Percentiles rank a stretch among this genome's conserved stretches.
phyloP scores from a whole-genome alignment of 2,113 vertebrate genomes.

The Rallus limicola region DNA sequence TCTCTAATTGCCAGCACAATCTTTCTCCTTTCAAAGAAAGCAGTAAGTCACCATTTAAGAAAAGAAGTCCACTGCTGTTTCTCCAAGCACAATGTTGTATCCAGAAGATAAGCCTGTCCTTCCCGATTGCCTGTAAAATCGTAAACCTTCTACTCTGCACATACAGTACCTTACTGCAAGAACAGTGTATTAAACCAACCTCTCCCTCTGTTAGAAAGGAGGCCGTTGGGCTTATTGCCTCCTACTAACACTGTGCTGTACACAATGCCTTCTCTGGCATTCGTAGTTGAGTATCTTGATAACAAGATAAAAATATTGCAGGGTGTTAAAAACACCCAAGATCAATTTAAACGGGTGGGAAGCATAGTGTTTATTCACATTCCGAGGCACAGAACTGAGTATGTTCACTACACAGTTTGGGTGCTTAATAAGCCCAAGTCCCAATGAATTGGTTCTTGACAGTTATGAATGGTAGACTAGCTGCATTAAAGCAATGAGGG shows the following conservation, averaged over 20 bases:
- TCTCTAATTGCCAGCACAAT: constrained; percentile 40
- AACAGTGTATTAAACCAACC: not conserved
- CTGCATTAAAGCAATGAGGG: constrained; percentile 81
- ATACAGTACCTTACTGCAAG: not conserved
- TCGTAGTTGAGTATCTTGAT: constrained; percentile 31
- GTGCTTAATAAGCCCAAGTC: constrained; percentile 78
- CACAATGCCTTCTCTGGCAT: not conserved
- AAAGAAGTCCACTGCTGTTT: not conserved
- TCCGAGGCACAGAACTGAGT: constrained; percentile 12
- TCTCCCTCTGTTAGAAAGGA: not conserved
- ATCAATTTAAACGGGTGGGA: constrained; percentile 4
- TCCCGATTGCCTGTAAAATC: not conserved
- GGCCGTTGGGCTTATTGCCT: not conserved
- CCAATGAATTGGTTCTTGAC: constrained; percentile 83
- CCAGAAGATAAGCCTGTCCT: not conserved
- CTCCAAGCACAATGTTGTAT: not conserved
- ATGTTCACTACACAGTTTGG: constrained; percentile 59
- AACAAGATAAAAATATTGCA: constrained; percentile 51
- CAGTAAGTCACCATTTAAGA: not conserved
- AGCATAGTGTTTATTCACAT: constrained; percentile 30
- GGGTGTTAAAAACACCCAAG: constrained; percentile 32
- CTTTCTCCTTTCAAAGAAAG: constrained; percentile 1
- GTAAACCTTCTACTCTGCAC: not conserved
- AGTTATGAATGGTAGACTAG: constrained; percentile 84
- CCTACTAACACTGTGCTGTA: not conserved